These are phyloP conservation scores for Conomelus anceps DNA, from an alignment of 2,888 invertebrate species.

Conservation along the genomic window DNA sequence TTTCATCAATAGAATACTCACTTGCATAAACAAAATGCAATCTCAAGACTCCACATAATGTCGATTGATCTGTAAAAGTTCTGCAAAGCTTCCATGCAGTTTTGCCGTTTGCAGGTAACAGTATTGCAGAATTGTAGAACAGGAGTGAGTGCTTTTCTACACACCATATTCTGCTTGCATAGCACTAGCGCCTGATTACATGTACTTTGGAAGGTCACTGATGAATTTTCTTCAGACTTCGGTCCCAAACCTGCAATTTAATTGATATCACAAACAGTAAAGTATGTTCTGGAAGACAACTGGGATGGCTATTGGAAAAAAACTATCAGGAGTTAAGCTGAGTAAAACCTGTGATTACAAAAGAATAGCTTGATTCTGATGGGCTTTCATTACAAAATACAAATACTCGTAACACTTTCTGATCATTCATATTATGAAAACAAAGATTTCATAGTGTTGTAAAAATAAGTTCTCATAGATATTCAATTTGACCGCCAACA, in stretches of 20 bases:
- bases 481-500: too few species aligned
- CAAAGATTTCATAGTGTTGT: too few species aligned
- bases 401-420: too few species aligned
- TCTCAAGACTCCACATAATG: slow-evolving; percentile 74
- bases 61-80: slow-evolving; percentile 76
- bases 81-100: slow-evolving; percentile 81
- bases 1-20: slow-evolving; percentile 47
- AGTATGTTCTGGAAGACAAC: not conserved
- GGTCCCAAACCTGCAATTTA: slow-evolving; percentile 44
- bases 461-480: too few species aligned
- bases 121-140: slow-evolving; percentile 74
- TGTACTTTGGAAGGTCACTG: slow-evolving; percentile 68
- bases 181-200: slow-evolving; percentile 78
- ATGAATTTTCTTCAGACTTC: slow-evolving; percentile 52
- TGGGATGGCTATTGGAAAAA: not conserved
- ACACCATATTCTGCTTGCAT: slow-evolving; percentile 74
- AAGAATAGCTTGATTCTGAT: not conserved
- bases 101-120: slow-evolving; percentile 70
- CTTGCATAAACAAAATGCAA: slow-evolving; percentile 91
- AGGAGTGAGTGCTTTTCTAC: slow-evolving; percentile 71
- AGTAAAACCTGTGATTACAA: too few species aligned
- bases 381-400: too few species aligned
- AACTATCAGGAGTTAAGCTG: not conserved
- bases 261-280: slow-evolving; percentile 9
- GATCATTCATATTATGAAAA: too few species aligned